These are phyloP conservation scores for Nothoprocta perdicaria DNA, from an alignment of 2,113 vertebrate genomes.

Conservation along the genomic window DNA sequence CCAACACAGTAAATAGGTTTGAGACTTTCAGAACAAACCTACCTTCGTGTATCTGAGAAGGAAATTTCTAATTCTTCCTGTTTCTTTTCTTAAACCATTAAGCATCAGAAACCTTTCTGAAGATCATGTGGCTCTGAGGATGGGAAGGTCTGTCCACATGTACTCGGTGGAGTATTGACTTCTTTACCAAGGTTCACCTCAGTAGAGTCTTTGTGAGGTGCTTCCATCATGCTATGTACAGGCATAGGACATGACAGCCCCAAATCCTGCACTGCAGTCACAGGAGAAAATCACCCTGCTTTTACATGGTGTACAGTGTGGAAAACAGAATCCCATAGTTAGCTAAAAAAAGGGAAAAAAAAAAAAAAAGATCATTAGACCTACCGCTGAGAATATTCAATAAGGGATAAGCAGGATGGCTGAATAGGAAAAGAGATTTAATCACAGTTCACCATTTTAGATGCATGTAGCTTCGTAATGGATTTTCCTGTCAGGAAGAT, in stretches of 20 bases:
- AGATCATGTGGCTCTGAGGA: neutral
- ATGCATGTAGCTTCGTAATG: neutral
- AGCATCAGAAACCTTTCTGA: neutral
- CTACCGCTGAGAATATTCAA: neutral
- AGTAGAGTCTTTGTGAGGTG: no score
- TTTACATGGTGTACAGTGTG: neutral
- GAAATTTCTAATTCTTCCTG: neutral
- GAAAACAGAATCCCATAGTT: neutral
- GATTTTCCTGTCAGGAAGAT: neutral
- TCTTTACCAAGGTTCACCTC: no score
- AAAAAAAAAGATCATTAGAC: neutral
- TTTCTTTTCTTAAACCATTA: neutral
- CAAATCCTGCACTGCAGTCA: neutral
- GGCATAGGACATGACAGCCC: neutral
- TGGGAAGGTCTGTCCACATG: no score
- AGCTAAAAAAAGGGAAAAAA: neutral
- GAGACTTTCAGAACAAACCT: neutral
- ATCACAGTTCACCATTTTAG: neutral
- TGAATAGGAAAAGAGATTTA: neutral
- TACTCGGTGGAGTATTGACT: no score
- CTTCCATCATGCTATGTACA: neutral
- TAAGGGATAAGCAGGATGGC: neutral
- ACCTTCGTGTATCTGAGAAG: neutral
- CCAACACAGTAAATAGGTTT: neutral
- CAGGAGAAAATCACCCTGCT: neutral